Percentiles rank a stretch among this genome's conserved stretches.
Evolutionary conservation across 2,888 invertebrate genomes (phyloP).

Genomic region (Pinctada fucata): DNA sequence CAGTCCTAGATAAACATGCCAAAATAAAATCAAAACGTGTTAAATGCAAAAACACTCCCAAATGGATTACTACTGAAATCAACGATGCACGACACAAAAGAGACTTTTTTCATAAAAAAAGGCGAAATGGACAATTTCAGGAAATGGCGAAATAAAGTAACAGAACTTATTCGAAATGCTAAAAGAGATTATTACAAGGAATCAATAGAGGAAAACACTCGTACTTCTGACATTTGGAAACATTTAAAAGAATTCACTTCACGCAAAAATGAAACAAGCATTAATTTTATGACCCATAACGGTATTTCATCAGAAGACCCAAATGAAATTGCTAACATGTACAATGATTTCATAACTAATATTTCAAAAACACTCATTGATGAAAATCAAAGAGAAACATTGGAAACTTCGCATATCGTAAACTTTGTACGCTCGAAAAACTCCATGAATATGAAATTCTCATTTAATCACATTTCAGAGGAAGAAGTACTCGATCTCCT

Average conservation of each 20-base stretch:
- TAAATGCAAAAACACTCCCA: no score
- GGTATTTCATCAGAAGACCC: neutral
- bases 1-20: no score
- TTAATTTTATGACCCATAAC: neutral
- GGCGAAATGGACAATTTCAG: neutral
- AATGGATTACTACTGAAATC: no score
- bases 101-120: neutral
- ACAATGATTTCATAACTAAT: constrained; percentile 26
- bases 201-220: neutral
- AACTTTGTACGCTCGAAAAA: no score
- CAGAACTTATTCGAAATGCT: neutral
- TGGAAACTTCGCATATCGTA: constrained; percentile 19
- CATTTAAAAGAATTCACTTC: neutral
- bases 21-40: no score
- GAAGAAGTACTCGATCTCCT: no score
- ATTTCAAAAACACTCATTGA: constrained; percentile 19
- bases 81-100: no score
- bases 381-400: neutral
- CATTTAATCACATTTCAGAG: no score
- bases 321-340: neutral
- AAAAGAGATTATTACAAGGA: neutral
- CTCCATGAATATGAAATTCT: no score
- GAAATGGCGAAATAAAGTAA: neutral
- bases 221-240: neutral
- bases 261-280: neutral